Conservation (phyloP, 2,888 invertebrate genomes). For the Aleiodes testaceus region DNA sequence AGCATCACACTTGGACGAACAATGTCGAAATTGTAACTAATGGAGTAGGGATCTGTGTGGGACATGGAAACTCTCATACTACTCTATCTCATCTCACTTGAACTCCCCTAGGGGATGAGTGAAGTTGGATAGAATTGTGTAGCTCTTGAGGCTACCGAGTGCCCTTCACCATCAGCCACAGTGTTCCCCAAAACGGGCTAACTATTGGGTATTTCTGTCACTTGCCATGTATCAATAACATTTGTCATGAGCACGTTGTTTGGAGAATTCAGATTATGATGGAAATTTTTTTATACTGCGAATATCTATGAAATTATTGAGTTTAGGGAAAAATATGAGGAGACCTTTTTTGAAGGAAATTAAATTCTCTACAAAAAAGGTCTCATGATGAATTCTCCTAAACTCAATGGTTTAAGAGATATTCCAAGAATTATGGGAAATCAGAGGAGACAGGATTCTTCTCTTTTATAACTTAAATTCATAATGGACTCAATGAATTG, state of each 20-base stretch:
- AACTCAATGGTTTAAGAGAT: too few species aligned
- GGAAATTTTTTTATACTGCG: too few species aligned
- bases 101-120: constrained; percentile 35
- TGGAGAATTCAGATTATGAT: too few species aligned
- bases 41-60: constrained; percentile 61
- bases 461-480: too few species aligned
- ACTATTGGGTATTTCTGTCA: constrained; percentile 63
- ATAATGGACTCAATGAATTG: too few species aligned
- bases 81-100: constrained; percentile 59
- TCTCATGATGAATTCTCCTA: too few species aligned
- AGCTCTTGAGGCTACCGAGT: constrained; percentile 12
- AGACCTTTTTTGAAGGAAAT: too few species aligned
- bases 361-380: too few species aligned
- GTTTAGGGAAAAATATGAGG: too few species aligned
- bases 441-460: neutral
- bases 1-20: constrained; percentile 29
- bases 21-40: constrained; percentile 61
- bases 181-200: constrained; percentile 43
- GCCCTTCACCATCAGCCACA: constrained; percentile 33
- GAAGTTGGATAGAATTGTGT: constrained; percentile 2
- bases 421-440: too few species aligned
- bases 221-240: constrained; percentile 70
- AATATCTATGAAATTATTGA: too few species aligned
- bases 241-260: constrained; percentile 60
- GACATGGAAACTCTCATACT: constrained; percentile 62